Percentiles rank a stretch among this genome's conserved stretches.
Evolutionary conservation across 2,797 vertebrate species (phyloP).

Genomic region (Podarcis lilfordi): DNA sequence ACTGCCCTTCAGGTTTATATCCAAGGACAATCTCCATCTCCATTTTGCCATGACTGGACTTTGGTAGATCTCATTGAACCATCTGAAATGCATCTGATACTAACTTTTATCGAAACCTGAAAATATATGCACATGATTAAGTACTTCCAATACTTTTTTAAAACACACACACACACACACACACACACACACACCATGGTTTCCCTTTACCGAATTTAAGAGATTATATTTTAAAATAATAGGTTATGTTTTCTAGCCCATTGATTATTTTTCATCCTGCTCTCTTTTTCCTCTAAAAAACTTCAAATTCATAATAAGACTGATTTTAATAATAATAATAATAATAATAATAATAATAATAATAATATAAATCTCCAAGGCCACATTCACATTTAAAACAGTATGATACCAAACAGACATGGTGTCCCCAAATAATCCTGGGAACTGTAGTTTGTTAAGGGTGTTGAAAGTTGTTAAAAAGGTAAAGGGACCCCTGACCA

Average conservation of each 20-base stretch:
- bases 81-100: not conserved
- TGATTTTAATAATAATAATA: too few species aligned
- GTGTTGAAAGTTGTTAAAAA: too few species aligned
- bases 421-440: too few species aligned
- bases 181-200: not conserved
- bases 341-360: too few species aligned
- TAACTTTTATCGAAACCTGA: not conserved
- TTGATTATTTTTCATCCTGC: not conserved
- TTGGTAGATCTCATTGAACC: not conserved
- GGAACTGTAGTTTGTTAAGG: too few species aligned
- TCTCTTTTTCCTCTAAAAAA: not conserved
- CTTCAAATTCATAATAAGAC: not conserved
- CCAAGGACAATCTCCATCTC: not conserved
- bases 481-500: too few species aligned
- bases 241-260: not conserved
- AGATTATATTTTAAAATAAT: not conserved
- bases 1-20: not conserved
- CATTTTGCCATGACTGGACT: not conserved
- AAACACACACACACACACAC: too few species aligned
- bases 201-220: not conserved
- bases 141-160: too few species aligned
- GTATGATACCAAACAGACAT: too few species aligned
- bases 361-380: too few species aligned
- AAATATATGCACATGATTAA: not conserved
- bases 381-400: too few species aligned